Evolutionary conservation across 2,113 vertebrate species (phyloP).

Genomic region (Galeopterus variegatus): DNA sequence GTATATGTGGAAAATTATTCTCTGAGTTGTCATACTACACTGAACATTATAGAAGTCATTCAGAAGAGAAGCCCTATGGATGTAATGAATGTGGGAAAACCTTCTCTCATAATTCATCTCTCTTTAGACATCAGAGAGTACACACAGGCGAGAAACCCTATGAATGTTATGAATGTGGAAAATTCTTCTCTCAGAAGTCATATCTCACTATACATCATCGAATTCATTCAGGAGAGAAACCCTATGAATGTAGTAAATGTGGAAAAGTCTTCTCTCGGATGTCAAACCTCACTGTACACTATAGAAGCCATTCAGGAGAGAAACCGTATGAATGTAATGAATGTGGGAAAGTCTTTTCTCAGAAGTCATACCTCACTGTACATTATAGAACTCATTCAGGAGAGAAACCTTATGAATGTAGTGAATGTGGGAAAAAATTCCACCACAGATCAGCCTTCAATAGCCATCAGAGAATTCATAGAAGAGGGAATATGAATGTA

Average conservation of each 20-base stretch:
- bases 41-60: constrained; percentile 81
- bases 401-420: constrained; percentile 84
- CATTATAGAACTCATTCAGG: constrained; percentile 85
- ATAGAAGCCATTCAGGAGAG: constrained; percentile 85
- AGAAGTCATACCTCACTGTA: constrained; percentile 84
- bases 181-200: constrained; percentile 84
- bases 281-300: constrained; percentile 84
- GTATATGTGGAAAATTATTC: constrained; percentile 83
- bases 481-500: constrained; percentile 29
- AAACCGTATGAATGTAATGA: constrained; percentile 84
- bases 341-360: constrained; percentile 84
- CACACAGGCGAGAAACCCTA: constrained; percentile 86
- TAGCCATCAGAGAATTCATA: constrained; percentile 81
- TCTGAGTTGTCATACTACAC: constrained; percentile 75
- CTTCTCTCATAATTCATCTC: constrained; percentile 84
- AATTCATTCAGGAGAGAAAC: constrained; percentile 85
- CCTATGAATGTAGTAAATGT: constrained; percentile 89
- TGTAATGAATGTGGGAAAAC: constrained; percentile 85
- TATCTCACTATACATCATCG: constrained; percentile 83
- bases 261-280: constrained; percentile 86
- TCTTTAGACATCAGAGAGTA: constrained; percentile 83
- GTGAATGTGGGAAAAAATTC: constrained; percentile 83
- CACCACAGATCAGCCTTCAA: constrained; percentile 83
- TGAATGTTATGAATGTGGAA: constrained; percentile 82
- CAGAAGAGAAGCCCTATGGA: constrained; percentile 85